Evolutionary conservation across 2,113 vertebrate genomes (phyloP).

Genomic region (Paraplagusia blochii): DNA sequence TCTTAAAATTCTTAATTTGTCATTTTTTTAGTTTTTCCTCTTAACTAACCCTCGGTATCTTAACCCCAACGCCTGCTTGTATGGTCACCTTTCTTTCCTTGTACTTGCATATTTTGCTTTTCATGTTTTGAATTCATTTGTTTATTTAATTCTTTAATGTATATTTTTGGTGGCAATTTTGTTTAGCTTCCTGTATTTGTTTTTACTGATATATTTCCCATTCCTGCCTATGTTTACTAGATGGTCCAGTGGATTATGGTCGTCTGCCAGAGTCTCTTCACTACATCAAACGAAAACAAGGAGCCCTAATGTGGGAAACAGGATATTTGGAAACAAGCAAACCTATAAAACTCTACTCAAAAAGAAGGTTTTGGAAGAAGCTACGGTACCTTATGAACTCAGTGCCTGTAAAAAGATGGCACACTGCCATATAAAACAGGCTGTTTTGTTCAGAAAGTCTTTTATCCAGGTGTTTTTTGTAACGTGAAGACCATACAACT

Average conservation of each 20-base stretch:
- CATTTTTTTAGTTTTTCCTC: too few relatives aligned
- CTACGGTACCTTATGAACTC: slow-evolving; percentile 82
- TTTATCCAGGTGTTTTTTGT: background rate
- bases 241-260: slow-evolving; percentile 67
- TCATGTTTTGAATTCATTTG: too few relatives aligned
- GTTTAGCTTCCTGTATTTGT: too few relatives aligned
- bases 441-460: background rate
- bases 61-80: too few relatives aligned
- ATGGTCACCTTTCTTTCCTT: too few relatives aligned
- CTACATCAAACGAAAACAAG: slow-evolving; percentile 82
- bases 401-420: slow-evolving; percentile 12
- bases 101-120: too few relatives aligned
- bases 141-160: too few relatives aligned
- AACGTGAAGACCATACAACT: too few relatives aligned
- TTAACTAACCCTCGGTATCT: too few relatives aligned
- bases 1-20: too few relatives aligned
- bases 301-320: slow-evolving; percentile 77
- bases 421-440: slow-evolving; percentile 1
- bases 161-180: too few relatives aligned
- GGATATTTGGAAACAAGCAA: slow-evolving; percentile 2
- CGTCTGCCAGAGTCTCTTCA: slow-evolving; percentile 80
- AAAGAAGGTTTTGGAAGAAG: slow-evolving; percentile 84
- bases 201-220: too few relatives aligned
- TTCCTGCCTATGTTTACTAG: slow-evolving; percentile 34
- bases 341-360: slow-evolving; percentile 19